Evolutionary conservation across 2,888 invertebrate genomes (phyloP), one percentile per base, ranked within the genome.

Genomic region (Lochmaea capreae): DNA sequence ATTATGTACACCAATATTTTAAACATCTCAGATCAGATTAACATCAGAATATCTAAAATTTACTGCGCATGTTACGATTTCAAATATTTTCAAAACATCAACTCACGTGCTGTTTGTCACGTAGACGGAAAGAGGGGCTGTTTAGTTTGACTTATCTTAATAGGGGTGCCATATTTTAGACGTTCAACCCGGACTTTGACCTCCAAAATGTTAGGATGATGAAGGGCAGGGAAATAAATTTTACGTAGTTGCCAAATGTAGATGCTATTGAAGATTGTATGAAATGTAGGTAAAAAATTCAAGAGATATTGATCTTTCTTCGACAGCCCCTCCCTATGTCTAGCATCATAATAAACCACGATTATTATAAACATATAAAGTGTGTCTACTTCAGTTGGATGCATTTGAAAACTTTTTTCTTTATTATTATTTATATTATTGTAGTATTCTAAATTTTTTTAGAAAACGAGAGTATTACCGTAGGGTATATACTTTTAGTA

Each of bases 111-210:
- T 54, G 54, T 16, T 54, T 18, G 54, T 54, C 54, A 54, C 54
- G 54, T 54, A 54, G 16, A 54, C 54, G 54, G 18, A 54, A 54
- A 54, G 54, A 54, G 54, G 54, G 54, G 18, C 18, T 54, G 54
- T 54, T 54, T 54, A 54, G 54, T 54, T 54, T 54, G 54, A 54
- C 54, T 54, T 18, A 54, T 54, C 54, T 54, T 54, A 54, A 54
- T 18, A 54, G 54, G 54, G 54, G 54, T 54, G 54, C 18, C 8
- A 54, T 54, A 54, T 54, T 54, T 54, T 10, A n/a, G 18, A 54
- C 9, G 54, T n/a, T 49, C 49, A 49, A 49, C 49, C 49, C n/a
- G 49, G 12, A 49, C 49, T 49, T 49, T 49, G 49, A 49, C n/a
- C 54, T 18, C 18, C 18, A 54, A 54, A 54, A 54, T 16, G 3